These are phyloP conservation scores for Plestiodon gilberti DNA, from an alignment of 2,113 vertebrate species.

Conservation along the genomic window DNA sequence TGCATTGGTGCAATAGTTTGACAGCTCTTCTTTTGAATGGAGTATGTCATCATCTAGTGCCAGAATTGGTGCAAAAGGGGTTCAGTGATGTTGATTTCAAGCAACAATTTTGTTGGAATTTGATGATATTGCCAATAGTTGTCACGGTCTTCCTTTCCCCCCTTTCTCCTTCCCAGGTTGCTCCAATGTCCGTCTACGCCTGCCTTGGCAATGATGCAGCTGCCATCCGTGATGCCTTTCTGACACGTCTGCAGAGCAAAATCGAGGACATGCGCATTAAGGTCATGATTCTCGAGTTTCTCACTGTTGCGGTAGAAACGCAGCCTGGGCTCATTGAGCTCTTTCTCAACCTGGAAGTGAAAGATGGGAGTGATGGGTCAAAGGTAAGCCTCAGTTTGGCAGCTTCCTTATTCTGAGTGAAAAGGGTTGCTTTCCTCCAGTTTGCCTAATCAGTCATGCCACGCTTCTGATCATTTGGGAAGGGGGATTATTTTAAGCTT, in stretches of 20 bases:
- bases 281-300: constrained; percentile 97
- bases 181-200: constrained; percentile 97
- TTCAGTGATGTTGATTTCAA: too few species aligned
- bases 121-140: too few species aligned
- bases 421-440: too few species aligned
- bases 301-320: constrained; percentile 95
- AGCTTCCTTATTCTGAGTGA: not conserved
- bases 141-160: not conserved
- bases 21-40: too few species aligned
- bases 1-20: too few species aligned
- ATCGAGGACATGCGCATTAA: constrained; percentile 98
- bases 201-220: constrained; percentile 93
- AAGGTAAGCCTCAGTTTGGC: constrained; percentile 77
- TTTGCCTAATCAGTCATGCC: too few species aligned
- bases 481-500: too few species aligned
- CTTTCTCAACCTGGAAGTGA: constrained; percentile 94
- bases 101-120: too few species aligned
- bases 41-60: too few species aligned
- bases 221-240: constrained; percentile 94
- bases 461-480: too few species aligned
- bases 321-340: constrained; percentile 97
- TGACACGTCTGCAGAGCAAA: constrained; percentile 91
- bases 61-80: not conserved
- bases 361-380: constrained; percentile 87
- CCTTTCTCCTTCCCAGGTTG: constrained; percentile 79